Conservation (phyloP, 1,140 invertebrate genomes). For the Sycophila sp. region DNA sequence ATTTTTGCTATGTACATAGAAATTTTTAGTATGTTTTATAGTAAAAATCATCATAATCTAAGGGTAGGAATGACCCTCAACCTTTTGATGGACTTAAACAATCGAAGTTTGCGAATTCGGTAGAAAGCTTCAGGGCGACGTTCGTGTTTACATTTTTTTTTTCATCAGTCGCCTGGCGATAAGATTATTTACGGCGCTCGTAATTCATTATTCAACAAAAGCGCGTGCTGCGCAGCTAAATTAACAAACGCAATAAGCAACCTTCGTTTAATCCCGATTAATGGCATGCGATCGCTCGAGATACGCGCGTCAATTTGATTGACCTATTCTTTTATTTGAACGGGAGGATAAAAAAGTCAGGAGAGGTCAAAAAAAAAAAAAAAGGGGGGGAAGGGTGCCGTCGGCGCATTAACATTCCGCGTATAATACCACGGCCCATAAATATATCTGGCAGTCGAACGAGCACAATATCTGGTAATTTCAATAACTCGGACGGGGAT, state of each 20-base stretch:
- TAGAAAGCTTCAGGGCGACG: no score
- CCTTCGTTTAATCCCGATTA: no score
- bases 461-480: conserved; percentile 54
- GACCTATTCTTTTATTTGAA: not conserved
- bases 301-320: not conserved
- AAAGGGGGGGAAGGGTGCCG: conserved; percentile 6
- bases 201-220: not conserved
- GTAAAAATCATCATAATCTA: no score
- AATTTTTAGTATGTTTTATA: no score
- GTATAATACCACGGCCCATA: conserved; percentile 49
- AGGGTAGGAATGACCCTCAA: no score
- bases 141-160: not conserved
- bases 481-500: conserved; percentile 44
- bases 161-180: not conserved
- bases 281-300: no score
- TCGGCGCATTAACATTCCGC: conserved; percentile 49
- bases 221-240: not conserved
- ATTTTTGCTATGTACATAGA: no score
- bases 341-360: no score
- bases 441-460: conserved; percentile 49
- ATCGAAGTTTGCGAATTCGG: no score
- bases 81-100: no score
- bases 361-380: no score
- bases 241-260: not conserved
- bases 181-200: conserved; percentile 3